Base-by-base conservation (phyloP, 2,888 invertebrate species). In the Allolobophora icterica region DNA sequence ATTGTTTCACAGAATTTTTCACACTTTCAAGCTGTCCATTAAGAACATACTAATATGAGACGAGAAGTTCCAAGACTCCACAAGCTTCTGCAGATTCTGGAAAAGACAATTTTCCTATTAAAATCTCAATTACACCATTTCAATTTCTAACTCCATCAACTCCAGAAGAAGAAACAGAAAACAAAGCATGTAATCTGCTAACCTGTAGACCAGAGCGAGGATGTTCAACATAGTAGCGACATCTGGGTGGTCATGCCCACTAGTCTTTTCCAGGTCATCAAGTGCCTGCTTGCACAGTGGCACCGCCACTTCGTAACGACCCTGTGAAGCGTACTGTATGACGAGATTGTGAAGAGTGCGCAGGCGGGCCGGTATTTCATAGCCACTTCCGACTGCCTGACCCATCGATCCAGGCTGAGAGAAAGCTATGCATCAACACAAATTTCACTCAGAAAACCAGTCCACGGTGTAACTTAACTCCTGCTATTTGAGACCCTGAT, bases 191-290 rank as follows among this genome's bases (percentile, higher is more conserved):
- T n/a, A n/a, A 71, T 71, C 71, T n/a, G 71, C n/a, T n/a, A 30
- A 96, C 96, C 96, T 95, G 94, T 97, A 97, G n/a, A 99, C 99
- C 91, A 99, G 97, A 21, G 99, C 99, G 92, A 99, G 96, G 94
- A 99, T 98, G 95, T 99, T 99, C 93, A 99, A 96, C 99, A 99
- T 99, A 89, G 99, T 99, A 89, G 99, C 99, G 33, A 99, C 99
- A 95, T 99, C 99, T 0, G 99, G 99, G 96, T 99, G 99, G 96
- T 99, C 99, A 95, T 99, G 99, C 0, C 99, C 99, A 92, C 98
- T 98, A 0, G 99, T 99, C 96, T 99, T 99, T 96, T 99, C 99
- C 94, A 99, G 96, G 96, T 99, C 99, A 96, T 99, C 99, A 89
- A 99, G 96, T 0, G 99, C 99, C 96, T 99, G 99, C 95, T 99